Conservation (phyloP, 2,888 invertebrate species). For the Agrotis ipsilon region DNA sequence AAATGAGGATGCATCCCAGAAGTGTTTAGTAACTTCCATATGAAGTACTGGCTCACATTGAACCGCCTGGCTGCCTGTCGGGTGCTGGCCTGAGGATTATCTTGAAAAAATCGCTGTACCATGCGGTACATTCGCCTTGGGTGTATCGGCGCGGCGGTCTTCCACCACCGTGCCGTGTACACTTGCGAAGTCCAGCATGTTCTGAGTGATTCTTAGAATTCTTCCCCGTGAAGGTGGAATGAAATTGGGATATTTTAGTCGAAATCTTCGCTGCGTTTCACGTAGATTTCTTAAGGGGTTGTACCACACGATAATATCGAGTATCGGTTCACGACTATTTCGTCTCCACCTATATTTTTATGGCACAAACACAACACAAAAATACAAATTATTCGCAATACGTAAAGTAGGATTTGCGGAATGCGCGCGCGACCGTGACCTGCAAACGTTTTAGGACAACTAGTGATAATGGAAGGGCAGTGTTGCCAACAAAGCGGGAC, state of each 20-base stretch:
- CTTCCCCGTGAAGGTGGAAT: neutral
- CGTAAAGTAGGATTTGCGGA: too few species aligned
- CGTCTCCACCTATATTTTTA: conserved; percentile 6
- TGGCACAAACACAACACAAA: neutral
- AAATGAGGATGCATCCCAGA: too few species aligned
- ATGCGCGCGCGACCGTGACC: too few species aligned
- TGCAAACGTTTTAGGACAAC: too few species aligned
- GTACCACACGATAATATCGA: neutral
- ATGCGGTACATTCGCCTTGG: neutral
- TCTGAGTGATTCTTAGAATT: neutral
- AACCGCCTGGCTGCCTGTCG: too few species aligned
- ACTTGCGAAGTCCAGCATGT: conserved; percentile 3
- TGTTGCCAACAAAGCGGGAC: too few species aligned
- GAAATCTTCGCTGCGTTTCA: conserved; percentile 3
- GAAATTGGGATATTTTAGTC: neutral
- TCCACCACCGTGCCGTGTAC: conserved; percentile 1
- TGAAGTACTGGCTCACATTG: too few species aligned
- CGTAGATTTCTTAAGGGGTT: neutral
- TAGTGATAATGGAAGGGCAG: too few species aligned
- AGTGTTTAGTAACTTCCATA: too few species aligned
- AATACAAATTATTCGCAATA: too few species aligned
- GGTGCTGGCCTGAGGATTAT: neutral
- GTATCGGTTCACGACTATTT: neutral
- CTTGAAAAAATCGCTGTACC: conserved; percentile 2
- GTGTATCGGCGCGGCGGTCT: conserved; percentile 3